Evolutionary conservation across 2,113 vertebrate species (phyloP).

Genomic region (Abramis brama): DNA sequence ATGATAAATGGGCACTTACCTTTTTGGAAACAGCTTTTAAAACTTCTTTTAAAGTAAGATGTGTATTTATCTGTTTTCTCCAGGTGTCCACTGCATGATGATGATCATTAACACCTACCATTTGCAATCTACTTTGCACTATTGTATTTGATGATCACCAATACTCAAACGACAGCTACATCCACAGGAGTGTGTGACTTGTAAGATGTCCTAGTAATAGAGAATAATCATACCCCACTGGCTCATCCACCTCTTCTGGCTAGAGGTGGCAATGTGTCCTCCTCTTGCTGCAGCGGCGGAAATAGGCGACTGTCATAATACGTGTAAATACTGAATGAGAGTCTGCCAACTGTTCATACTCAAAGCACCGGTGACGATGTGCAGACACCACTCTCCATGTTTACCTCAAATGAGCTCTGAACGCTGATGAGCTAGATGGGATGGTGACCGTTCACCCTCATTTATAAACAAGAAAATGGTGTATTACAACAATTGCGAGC

Average conservation of each 20-base stretch:
- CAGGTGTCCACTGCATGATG: neutral
- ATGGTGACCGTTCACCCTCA: neutral
- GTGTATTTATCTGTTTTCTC: neutral
- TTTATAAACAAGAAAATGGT: constrained; percentile 23
- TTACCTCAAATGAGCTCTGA: constrained; percentile 37
- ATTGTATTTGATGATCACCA: neutral
- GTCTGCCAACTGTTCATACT: constrained; percentile 49
- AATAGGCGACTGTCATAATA: constrained; percentile 53
- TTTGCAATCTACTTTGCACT: neutral
- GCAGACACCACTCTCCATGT: constrained; percentile 38
- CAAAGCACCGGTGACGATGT: constrained; percentile 44
- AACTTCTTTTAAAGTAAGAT: neutral
- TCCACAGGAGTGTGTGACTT: neutral
- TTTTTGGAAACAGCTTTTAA: neutral
- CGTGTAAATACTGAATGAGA: constrained; percentile 56
- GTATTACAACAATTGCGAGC: neutral
- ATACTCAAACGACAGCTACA: neutral
- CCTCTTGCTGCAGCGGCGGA: constrained; percentile 32
- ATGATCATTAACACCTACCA: neutral
- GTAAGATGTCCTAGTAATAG: neutral
- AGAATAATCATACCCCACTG: neutral
- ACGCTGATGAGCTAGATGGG: constrained; percentile 12
- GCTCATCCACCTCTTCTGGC: neutral
- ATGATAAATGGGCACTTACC: constrained; percentile 41
- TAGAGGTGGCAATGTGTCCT: constrained; percentile 13